Percentiles rank a stretch among this genome's conserved stretches.
These are phyloP conservation scores for Sminthopsis crassicaudata DNA, from an alignment of 2,113 vertebrate species.

Conservation along the genomic window DNA sequence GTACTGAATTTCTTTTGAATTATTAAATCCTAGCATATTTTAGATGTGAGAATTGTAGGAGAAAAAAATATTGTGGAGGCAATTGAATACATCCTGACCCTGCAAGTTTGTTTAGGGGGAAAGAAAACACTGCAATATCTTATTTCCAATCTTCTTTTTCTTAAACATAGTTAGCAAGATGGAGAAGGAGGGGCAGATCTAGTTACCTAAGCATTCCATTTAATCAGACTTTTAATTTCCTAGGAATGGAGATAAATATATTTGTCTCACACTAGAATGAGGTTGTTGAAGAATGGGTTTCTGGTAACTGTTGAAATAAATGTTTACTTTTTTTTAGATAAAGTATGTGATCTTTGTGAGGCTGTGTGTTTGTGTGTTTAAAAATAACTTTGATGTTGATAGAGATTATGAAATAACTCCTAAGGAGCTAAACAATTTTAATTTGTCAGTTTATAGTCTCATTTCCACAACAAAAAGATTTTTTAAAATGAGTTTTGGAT, in stretches of 20 bases:
- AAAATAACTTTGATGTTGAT: conserved; percentile 71
- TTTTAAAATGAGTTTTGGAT: conserved; percentile 69
- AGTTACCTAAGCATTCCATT: not conserved
- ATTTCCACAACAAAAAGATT: conserved; percentile 79
- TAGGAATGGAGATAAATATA: conserved; percentile 35
- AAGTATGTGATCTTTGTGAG: conserved; percentile 14
- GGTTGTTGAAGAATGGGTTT: not conserved
- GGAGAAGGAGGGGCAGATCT: not conserved
- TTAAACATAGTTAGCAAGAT: not conserved
- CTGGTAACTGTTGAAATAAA: conserved; percentile 40
- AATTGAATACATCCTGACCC: not conserved
- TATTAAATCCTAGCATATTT: not conserved
- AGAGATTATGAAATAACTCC: conserved; percentile 76
- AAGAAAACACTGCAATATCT: not conserved
- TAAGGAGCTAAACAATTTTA: conserved; percentile 62
- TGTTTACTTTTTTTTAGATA: conserved; percentile 44
- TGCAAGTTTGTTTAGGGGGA: not conserved
- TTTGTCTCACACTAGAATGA: conserved; percentile 37
- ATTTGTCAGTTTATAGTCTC: conserved; percentile 76
- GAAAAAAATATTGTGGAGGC: not conserved
- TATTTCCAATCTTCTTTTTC: conserved; percentile 35
- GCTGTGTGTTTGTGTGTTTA: not conserved
- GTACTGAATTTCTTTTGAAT: not conserved
- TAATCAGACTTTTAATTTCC: conserved; percentile 36
- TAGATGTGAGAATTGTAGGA: not conserved